Percentiles rank a stretch among this genome's conserved stretches.
Conservation (phyloP, 2,888 invertebrate species). For the Zygaena filipendulae region DNA sequence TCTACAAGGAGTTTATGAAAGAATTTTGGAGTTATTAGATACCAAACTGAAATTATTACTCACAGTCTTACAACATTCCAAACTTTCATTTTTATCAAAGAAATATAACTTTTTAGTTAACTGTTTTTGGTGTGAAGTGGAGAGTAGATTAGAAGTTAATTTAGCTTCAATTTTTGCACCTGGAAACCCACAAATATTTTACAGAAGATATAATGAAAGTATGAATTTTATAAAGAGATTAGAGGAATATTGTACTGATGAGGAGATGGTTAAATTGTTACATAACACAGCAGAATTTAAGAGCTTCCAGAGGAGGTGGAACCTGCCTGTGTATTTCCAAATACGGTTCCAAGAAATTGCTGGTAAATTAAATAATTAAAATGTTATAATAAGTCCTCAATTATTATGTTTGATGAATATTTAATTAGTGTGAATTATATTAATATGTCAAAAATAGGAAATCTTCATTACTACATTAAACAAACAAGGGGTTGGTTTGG, state of each 20-base stretch:
- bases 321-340: slow-evolving; percentile 96
- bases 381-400: too few relatives aligned
- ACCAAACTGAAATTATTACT: slow-evolving; percentile 71
- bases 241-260: slow-evolving; percentile 71
- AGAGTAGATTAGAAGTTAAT: slow-evolving; percentile 82
- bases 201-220: slow-evolving; percentile 82
- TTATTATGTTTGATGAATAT: too few relatives aligned
- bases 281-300: slow-evolving; percentile 77
- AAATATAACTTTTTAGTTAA: slow-evolving; percentile 73
- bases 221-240: slow-evolving; percentile 79
- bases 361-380: slow-evolving; percentile 57
- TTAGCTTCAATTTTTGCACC: slow-evolving; percentile 89
- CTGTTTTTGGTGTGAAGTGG: slow-evolving; percentile 89
- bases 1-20: slow-evolving; percentile 76
- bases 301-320: slow-evolving; percentile 88
- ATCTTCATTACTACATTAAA: too few relatives aligned
- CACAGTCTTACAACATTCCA: slow-evolving; percentile 61
- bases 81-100: slow-evolving; percentile 43
- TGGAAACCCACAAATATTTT: slow-evolving; percentile 91
- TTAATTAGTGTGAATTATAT: too few relatives aligned
- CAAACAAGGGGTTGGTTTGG: too few relatives aligned
- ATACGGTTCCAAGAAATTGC: slow-evolving; percentile 95
- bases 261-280: slow-evolving; percentile 69
- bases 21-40: slow-evolving; percentile 78
- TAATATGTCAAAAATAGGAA: too few relatives aligned